Conservation (phyloP, 2,797 vertebrate species). For the Halcyon smyrnensis region DNA sequence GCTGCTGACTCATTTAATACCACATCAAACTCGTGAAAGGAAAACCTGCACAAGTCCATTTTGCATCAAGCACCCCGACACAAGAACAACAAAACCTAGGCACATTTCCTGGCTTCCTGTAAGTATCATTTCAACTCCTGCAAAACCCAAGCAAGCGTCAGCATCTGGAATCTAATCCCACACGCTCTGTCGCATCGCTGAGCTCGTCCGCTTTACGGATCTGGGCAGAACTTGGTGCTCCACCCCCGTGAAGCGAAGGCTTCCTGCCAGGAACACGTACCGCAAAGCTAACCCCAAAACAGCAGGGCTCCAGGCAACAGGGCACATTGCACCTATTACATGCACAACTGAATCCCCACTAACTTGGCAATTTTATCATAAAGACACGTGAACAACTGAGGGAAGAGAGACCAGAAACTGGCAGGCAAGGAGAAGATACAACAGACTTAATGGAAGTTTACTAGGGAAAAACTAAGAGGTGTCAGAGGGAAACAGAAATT, state of each 20-base stretch:
- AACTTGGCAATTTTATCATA: neutral
- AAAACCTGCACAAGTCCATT: neutral
- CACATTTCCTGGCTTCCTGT: neutral
- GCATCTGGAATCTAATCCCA: neutral
- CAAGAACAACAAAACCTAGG: neutral
- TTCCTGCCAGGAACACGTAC: neutral
- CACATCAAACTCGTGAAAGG: neutral
- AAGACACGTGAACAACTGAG: neutral
- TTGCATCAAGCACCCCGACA: neutral
- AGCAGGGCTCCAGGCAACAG: neutral
- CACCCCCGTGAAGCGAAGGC: rapidly evolving
- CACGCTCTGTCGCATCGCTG: neutral
- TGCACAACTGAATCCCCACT: neutral
- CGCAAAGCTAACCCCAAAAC: rapidly evolving
- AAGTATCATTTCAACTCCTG: neutral
- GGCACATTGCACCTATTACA: rapidly evolving
- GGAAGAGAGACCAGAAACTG: neutral
- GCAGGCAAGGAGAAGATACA: neutral
- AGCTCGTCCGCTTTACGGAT: neutral
- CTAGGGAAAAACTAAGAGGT: neutral
- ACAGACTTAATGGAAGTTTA: neutral
- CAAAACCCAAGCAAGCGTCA: neutral
- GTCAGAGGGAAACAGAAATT: neutral
- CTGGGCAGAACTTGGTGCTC: neutral
- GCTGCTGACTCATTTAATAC: neutral